Evolutionary conservation across 2,888 invertebrate species (phyloP), one percentile per base, ranked within the genome.

Genomic region (Hydraecia micacea): DNA sequence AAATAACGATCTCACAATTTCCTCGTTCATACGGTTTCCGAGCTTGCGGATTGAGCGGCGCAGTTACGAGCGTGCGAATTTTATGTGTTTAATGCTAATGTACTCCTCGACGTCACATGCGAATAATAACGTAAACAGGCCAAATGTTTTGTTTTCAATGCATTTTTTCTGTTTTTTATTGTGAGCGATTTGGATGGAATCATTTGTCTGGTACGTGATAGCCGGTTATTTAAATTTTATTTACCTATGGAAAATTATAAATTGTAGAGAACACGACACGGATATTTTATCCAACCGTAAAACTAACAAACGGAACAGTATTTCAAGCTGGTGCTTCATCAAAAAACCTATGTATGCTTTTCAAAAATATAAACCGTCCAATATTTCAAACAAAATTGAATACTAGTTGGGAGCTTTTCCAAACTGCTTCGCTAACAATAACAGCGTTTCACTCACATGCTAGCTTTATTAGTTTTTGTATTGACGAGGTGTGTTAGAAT

Each of bases 1-100:
- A 92, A 92, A 90, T 88, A 92, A 92, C 88, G 89, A 89, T 87
- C 88, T 88, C 89, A 88, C 91, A 89, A 72, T 81, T 91, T 92
- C 92, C 91, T 91, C 88, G 85, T 86, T 91, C 87, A 88, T 93
- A 92, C 80, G 91, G 93, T 90, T 93, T 93, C 92, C 86, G 84
- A 87, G 89, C 79, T 86, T 79, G 75, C 62, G 73, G 86, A 80
- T 84, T 69, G 83, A 80, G 81, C 80, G 73, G 72, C 77, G 75
- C 78, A 77, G 87, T 83, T 87, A 83, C 73, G 80, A 84, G 73
- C 83, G 85, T 85, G 88, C 73, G 89, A 88, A 87, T 81, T 85
- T 86, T 85, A 84, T 72, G 75, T 69, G 63, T 83, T 83, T 84
- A 73, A 88, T 84, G 87, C 81, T 87, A 85, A 85, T 87, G 55